Evolutionary conservation across 2,888 invertebrate species (phyloP).

Genomic region (Oasisia sp.): DNA sequence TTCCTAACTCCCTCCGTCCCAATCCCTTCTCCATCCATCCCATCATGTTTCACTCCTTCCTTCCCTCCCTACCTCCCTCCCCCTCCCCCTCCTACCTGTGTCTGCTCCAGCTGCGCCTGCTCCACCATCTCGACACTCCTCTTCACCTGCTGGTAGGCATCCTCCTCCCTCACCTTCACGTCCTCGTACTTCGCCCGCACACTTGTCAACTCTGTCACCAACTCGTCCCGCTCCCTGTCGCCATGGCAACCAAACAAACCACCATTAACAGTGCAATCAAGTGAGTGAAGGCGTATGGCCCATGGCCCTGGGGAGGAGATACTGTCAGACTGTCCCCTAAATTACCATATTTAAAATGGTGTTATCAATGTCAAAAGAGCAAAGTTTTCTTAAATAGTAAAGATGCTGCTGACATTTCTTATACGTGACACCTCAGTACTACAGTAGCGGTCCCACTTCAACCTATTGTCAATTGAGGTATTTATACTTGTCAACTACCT

Average conservation of each 20-base stretch:
- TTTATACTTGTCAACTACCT: no score
- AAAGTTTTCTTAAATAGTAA: no score
- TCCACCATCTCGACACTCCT: constrained; percentile 61
- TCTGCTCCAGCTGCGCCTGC: constrained; percentile 63
- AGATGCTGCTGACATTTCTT: no score
- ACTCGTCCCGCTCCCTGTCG: constrained; percentile 58
- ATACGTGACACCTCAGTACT: no score
- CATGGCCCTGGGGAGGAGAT: no score
- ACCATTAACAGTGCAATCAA: neutral
- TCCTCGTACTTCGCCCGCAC: constrained; percentile 52
- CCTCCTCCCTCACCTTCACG: constrained; percentile 58
- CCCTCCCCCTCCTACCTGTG: constrained; percentile 49
- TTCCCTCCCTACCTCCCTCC: neutral
- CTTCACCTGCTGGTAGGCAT: constrained; percentile 62
- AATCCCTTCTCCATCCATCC: constrained; percentile 47
- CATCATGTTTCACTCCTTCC: constrained; percentile 50
- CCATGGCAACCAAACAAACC: neutral
- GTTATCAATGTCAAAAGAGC: no score
- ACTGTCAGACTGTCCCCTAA: no score
- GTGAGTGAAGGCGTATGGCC: neutral
- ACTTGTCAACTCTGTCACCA: constrained; percentile 54
- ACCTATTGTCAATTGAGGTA: no score
- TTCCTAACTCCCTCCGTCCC: neutral
- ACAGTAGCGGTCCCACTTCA: no score
- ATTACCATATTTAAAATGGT: no score